Percentiles rank a stretch among this genome's conserved stretches.
Evolutionary conservation across 2,888 invertebrate species (phyloP).

Genomic region (Malachius bipustulatus): DNA sequence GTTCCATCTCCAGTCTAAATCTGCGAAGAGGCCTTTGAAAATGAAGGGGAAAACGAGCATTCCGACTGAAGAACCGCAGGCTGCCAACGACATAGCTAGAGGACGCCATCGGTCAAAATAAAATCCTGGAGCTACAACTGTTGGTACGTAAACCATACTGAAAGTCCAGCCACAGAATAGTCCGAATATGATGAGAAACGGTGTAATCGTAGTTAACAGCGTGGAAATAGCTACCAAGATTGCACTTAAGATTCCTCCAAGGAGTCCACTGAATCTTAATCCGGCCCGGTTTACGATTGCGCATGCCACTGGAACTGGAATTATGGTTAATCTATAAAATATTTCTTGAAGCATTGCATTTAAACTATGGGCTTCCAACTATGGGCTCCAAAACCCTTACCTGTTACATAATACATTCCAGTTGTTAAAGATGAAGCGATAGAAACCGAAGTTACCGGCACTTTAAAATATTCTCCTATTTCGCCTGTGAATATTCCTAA

Average conservation of each 20-base stretch:
- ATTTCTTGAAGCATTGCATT: neutral
- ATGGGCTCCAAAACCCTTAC: conserved; percentile 18
- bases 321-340: too few species aligned
- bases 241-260: conserved; percentile 24
- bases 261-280: conserved; percentile 25
- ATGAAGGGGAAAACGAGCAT: conserved; percentile 50
- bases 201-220: conserved; percentile 15
- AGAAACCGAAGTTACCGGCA: conserved; percentile 24
- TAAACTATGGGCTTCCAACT: neutral
- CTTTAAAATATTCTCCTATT: conserved; percentile 24
- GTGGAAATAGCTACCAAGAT: conserved; percentile 23
- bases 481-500: conserved; percentile 44
- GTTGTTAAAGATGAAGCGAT: conserved; percentile 26
- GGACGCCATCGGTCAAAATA: conserved; percentile 67
- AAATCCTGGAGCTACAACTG: conserved; percentile 58
- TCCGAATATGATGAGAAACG: conserved; percentile 26
- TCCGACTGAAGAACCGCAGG: conserved; percentile 61
- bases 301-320: conserved; percentile 31
- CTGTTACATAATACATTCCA: conserved; percentile 28
- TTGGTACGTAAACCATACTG: conserved; percentile 58
- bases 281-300: conserved; percentile 29
- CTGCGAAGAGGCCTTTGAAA: conserved; percentile 37
- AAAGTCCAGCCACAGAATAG: conserved; percentile 41
- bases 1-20: conserved; percentile 47
- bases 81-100: conserved; percentile 59